Percentiles rank a stretch among this genome's conserved stretches.
Evolutionary conservation across 2,797 vertebrate genomes (phyloP).

Genomic region (Bradypodion pumilum): DNA sequence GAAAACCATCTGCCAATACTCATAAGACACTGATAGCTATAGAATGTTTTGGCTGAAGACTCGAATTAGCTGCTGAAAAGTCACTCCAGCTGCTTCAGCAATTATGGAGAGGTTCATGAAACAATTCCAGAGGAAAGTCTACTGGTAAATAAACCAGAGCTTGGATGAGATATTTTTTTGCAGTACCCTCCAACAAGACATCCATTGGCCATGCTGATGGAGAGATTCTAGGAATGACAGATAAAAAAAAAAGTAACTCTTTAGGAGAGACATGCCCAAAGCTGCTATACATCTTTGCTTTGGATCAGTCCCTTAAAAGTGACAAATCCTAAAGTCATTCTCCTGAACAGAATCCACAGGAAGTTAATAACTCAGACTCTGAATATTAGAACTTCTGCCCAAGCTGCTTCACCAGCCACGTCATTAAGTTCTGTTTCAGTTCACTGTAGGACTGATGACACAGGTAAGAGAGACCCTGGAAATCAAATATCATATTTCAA

Average conservation of each 20-base stretch:
- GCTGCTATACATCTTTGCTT: neutral
- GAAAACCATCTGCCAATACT: neutral
- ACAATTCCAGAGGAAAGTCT: neutral
- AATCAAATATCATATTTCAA: neutral
- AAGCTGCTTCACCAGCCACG: neutral
- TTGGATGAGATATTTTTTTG: too few relatives aligned
- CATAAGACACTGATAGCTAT: neutral
- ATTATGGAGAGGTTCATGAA: neutral
- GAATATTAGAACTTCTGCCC: neutral
- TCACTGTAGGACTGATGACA: neutral
- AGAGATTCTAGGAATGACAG: too few relatives aligned
- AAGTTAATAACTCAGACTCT: neutral
- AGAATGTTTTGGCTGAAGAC: neutral
- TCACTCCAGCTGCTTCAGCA: fast-evolving
- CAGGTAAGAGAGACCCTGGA: neutral
- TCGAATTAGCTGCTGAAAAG: neutral
- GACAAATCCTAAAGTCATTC: neutral
- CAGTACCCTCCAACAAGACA: too few relatives aligned
- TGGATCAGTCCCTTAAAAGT: neutral
- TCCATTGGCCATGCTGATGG: too few relatives aligned
- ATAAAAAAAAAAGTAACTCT: too few relatives aligned
- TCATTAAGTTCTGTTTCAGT: neutral
- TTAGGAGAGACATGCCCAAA: neutral
- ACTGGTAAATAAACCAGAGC: neutral
- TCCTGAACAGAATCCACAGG: too few relatives aligned